Evolutionary conservation across 2,888 invertebrate species (phyloP).

Genomic region (Mystacides longicornis): DNA sequence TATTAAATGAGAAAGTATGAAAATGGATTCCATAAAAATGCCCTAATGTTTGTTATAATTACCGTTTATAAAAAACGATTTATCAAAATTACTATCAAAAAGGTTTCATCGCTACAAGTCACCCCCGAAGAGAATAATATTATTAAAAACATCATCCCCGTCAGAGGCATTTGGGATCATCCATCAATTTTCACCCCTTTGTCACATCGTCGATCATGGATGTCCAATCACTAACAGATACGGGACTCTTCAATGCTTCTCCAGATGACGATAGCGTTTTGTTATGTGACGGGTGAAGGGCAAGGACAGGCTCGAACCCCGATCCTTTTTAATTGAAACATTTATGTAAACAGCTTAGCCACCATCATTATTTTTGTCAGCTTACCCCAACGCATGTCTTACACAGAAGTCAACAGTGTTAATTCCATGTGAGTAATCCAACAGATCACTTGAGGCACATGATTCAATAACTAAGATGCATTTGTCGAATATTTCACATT

Average conservation of each 20-base stretch:
- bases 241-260: background rate
- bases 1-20: no score
- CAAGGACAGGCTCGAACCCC: background rate
- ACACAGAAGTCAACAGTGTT: background rate
- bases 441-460: no score
- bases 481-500: no score
- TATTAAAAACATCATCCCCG: constrained; percentile 2
- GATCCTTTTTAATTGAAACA: background rate
- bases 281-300: background rate
- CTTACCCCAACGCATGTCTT: background rate
- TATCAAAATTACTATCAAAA: constrained; percentile 2
- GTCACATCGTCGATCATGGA: background rate
- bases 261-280: constrained; percentile 10
- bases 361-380: background rate
- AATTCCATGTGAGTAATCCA: no score
- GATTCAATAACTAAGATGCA: no score
- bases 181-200: constrained; percentile 20
- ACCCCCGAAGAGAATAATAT: background rate
- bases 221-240: constrained; percentile 10
- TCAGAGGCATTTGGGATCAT: constrained; percentile 15
- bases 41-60: no score
- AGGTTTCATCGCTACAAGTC: background rate
- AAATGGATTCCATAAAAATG: no score
- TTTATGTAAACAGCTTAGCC: background rate
- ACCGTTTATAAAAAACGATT: background rate